Percentiles rank a stretch among this genome's conserved stretches.
Conservation (phyloP, 1,140 invertebrate genomes). For the Aphelinus certus region DNA sequence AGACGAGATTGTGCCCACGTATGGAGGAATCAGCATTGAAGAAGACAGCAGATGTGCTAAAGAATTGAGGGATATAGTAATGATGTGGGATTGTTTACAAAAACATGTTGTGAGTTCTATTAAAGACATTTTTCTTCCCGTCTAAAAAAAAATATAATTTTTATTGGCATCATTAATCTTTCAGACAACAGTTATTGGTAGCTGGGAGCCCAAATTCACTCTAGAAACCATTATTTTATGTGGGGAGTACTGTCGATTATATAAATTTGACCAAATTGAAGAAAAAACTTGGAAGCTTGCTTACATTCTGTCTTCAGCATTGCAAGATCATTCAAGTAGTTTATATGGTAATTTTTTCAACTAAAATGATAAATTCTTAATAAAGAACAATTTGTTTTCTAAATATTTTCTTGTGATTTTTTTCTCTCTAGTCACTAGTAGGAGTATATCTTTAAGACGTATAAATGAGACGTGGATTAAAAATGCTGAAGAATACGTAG, state of each 20-base stretch:
- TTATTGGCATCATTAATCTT: neutral
- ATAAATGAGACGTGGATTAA: conserved; percentile 55
- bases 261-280: conserved; percentile 50
- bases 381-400: conserved; percentile 9
- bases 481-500: conserved; percentile 43
- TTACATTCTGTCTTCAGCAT: conserved; percentile 45
- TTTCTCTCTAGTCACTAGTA: conserved; percentile 49
- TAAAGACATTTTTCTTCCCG: conserved; percentile 1
- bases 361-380: neutral
- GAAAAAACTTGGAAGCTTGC: conserved; percentile 50
- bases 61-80: conserved; percentile 44
- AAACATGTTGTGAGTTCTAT: conserved; percentile 46
- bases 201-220: conserved; percentile 45
- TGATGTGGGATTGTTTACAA: conserved; percentile 51
- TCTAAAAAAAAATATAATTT: conserved; percentile 1
- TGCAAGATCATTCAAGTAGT: conserved; percentile 44
- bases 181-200: conserved; percentile 40
- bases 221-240: conserved; percentile 48
- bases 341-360: conserved; percentile 46
- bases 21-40: conserved; percentile 52
- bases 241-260: conserved; percentile 53
- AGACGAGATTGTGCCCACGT: conserved; percentile 52
- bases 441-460: conserved; percentile 51
- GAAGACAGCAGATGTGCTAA: conserved; percentile 46
- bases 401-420: conserved; percentile 20